phyloP scores from a whole-genome alignment of 2,888 invertebrate species.

The Lymantria dispar region DNA sequence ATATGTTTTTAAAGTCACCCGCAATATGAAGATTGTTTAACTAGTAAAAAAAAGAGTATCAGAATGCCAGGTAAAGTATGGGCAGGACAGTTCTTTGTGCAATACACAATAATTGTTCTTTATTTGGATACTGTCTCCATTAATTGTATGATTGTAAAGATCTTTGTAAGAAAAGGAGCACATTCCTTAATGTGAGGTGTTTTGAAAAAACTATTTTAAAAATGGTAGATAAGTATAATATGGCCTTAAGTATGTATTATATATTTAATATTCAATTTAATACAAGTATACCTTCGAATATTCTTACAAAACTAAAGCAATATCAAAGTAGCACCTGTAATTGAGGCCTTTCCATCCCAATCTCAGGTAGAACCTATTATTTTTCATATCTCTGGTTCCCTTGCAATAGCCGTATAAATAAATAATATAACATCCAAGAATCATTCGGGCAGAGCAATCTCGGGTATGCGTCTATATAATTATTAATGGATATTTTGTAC shows the following conservation, averaged over 20 bases:
- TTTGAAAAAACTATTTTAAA: too few species aligned
- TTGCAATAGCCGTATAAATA: slow-evolving; percentile 23
- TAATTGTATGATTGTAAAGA: too few species aligned
- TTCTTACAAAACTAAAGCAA: slow-evolving; percentile 11
- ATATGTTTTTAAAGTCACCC: too few species aligned
- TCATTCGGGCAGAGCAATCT: slow-evolving; percentile 13
- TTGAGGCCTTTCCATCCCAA: slow-evolving; percentile 19
- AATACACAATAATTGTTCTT: too few species aligned
- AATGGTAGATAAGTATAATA: not conserved
- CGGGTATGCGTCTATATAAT: slow-evolving; percentile 7
- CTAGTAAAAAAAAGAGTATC: too few species aligned
- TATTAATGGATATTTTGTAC: slow-evolving; percentile 4
- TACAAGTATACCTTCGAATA: not conserved
- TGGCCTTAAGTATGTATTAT: not conserved
- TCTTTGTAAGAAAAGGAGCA: too few species aligned
- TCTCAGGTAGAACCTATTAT: slow-evolving; percentile 29
- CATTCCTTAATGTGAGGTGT: too few species aligned
- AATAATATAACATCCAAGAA: slow-evolving; percentile 16
- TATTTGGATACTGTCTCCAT: too few species aligned
- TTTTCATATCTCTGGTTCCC: slow-evolving; percentile 22
- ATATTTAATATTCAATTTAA: slow-evolving; percentile 4
- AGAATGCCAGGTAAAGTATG: too few species aligned
- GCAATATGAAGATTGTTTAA: too few species aligned
- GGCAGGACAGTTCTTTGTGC: too few species aligned
- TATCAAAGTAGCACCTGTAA: slow-evolving; percentile 18